Evolutionary conservation across 2,888 invertebrate species (phyloP).

Genomic region (Mimachlamys varia): DNA sequence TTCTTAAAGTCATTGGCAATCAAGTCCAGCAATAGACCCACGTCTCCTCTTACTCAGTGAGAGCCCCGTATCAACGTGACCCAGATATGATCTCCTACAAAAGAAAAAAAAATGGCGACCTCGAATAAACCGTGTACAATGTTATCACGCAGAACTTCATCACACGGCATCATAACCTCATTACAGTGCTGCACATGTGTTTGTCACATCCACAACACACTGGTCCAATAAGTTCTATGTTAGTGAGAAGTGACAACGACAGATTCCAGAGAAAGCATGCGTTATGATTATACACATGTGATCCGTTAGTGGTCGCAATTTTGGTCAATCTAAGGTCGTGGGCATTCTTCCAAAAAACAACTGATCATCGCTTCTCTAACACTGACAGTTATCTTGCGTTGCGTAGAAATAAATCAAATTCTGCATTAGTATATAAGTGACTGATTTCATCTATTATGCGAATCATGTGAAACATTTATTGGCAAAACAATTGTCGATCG

Average conservation of each 20-base stretch:
- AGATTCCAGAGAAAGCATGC: background rate
- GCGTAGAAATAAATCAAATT: background rate
- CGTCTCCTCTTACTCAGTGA: background rate
- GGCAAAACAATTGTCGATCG: constrained; percentile 1
- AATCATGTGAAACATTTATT: background rate
- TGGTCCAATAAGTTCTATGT: background rate
- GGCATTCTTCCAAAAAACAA: constrained; percentile 23
- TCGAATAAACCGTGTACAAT: constrained; percentile 39
- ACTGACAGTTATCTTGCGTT: background rate
- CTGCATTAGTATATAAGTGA: background rate
- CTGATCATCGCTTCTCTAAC: background rate
- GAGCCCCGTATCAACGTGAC: constrained; percentile 41
- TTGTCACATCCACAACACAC: background rate
- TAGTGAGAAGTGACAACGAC: background rate
- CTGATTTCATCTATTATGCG: background rate
- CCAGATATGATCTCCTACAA: constrained; percentile 49
- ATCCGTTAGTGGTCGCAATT: background rate
- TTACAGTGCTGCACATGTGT: background rate
- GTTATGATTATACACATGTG: background rate
- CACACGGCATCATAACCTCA: constrained; percentile 30
- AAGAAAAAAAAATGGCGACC: constrained; percentile 48
- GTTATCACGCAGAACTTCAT: constrained; percentile 34
- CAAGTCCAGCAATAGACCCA: background rate
- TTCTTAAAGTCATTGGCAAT: constrained; percentile 28
- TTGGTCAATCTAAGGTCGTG: constrained; percentile 34